Evolutionary conservation across 1,140 invertebrate genomes (phyloP).

Genomic region (Zaprionus inermis): DNA sequence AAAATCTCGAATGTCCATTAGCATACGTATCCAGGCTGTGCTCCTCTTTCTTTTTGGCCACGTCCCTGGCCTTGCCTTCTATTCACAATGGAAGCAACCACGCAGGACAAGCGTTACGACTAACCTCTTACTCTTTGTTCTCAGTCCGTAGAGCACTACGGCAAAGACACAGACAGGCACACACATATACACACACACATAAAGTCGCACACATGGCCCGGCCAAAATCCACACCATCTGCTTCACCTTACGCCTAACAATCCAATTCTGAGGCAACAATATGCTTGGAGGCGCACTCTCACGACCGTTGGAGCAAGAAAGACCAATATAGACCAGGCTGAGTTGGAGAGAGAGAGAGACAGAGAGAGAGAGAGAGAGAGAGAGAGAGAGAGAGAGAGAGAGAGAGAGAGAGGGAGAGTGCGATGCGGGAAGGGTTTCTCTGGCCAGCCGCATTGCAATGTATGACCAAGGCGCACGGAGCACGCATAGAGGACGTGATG

Average conservation of each 20-base stretch:
- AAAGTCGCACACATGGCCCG: constrained; percentile 45
- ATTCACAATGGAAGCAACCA: constrained; percentile 39
- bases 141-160: constrained; percentile 10
- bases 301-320: constrained; percentile 11
- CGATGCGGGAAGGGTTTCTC: no score
- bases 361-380: constrained; percentile 5
- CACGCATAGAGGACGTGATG: constrained; percentile 48
- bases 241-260: constrained; percentile 80
- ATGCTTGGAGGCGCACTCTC: constrained; percentile 58
- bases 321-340: not conserved
- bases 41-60: constrained; percentile 19
- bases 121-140: constrained; percentile 30
- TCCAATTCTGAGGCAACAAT: constrained; percentile 77
- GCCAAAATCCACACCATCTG: constrained; percentile 73
- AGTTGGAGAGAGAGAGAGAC: not conserved
- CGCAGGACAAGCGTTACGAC: constrained; percentile 35
- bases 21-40: constrained; percentile 63
- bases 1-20: constrained; percentile 83
- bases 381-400: not conserved
- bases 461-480: constrained; percentile 63
- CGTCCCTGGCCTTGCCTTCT: constrained; percentile 47
- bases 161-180: constrained; percentile 13
- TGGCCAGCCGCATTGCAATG: constrained; percentile 67
- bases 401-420: not conserved
- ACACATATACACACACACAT: constrained; percentile 22